A percentile compares a stretch with the other conserved stretches of the same genome.
These are phyloP conservation scores for Polypterus bichir DNA, from an alignment of 2,113 vertebrate genomes.

Conservation along the genomic window DNA sequence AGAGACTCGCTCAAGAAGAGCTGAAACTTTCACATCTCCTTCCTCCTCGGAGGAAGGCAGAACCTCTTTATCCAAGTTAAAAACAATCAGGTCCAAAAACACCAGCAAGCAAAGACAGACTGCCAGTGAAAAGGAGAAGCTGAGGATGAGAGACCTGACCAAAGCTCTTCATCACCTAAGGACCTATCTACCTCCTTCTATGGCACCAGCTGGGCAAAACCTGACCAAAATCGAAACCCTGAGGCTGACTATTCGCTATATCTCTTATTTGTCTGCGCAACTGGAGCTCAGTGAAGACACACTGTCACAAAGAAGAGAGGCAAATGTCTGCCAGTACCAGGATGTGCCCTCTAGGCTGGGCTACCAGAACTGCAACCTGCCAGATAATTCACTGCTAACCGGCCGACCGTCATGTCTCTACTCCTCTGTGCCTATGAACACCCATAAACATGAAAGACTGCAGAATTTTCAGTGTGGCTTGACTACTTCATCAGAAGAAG, in stretches of 20 bases:
- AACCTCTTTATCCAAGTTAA: constrained; percentile 11
- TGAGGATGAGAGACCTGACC: constrained; percentile 62
- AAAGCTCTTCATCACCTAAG: constrained; percentile 59
- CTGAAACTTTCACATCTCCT: constrained; percentile 19
- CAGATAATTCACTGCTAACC: too few species aligned
- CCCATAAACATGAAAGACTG: too few species aligned
- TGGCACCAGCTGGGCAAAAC: constrained; percentile 51
- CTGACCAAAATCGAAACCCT: constrained; percentile 66
- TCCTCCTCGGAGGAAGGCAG: constrained; percentile 2
- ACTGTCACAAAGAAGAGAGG: constrained; percentile 35
- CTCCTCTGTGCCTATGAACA: too few species aligned
- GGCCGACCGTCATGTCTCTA: too few species aligned
- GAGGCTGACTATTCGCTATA: constrained; percentile 58
- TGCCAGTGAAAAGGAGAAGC: constrained; percentile 64
- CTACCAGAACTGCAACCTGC: too few species aligned
- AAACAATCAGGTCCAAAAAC: constrained; percentile 30
- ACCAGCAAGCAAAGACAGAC: constrained; percentile 58
- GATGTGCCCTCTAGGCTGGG: too few species aligned
- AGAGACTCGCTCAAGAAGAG: constrained; percentile 10
- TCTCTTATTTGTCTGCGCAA: constrained; percentile 54
- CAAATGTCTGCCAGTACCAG: constrained; percentile 14
- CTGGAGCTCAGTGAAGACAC: constrained; percentile 50
- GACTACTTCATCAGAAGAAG: too few species aligned
- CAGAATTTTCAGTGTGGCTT: too few species aligned
- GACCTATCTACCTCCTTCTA: constrained; percentile 56